Base-by-base conservation (phyloP, 2,113 vertebrate species). In the Xenopus laevis region DNA sequence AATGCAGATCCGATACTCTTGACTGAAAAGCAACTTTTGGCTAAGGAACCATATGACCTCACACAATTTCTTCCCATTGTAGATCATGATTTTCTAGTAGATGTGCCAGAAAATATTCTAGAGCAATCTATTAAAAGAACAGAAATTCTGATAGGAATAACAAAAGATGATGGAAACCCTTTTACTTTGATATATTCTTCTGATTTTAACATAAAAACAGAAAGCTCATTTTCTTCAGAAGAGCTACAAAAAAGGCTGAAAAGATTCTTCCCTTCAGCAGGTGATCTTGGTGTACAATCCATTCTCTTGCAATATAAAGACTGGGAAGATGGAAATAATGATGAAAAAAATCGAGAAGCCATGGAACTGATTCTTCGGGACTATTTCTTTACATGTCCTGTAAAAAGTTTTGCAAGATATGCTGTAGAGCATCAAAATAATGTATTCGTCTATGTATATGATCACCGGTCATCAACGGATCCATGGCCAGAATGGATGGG, bases 401-500 rank as follows among this genome's bases (percentile, higher is more conserved):
- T 87, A 46, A 20, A 83, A 20, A 75, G 88, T 20, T 86, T 90
- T 33, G 79, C 83, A 60, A 55, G 78, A 0, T 85, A 80, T 79
- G 84, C 84, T n/a, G 71, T 80, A 16, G 71, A 83, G 52, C 46
- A 8, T 9, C 84, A 86, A 12, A 83, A 82, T 10, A 84, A 79
- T 21, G 75, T 77, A 13, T 86, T 81, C 23, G 18, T 87, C 13
- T 93, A 88, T 80, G 78, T 75, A 13, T 93, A 92, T 67, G 80
- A 86, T 67, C 91, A 93, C 53, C 83, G 33, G 0, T 85, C 88
- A 15, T 88, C 89, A 2, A 18, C 73, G 15, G 90, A 89, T 61
- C 71, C 82, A 12, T 93, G 90, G 89, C 90, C 89, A 16, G 61
- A n/a, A 12, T 93, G 91, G 92, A 89, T 90, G 86, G 89, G 89